Evolutionary conservation across 2,888 invertebrate species (phyloP), one percentile per base, ranked within the genome.

Genomic region (Eupithecia dodoneata): DNA sequence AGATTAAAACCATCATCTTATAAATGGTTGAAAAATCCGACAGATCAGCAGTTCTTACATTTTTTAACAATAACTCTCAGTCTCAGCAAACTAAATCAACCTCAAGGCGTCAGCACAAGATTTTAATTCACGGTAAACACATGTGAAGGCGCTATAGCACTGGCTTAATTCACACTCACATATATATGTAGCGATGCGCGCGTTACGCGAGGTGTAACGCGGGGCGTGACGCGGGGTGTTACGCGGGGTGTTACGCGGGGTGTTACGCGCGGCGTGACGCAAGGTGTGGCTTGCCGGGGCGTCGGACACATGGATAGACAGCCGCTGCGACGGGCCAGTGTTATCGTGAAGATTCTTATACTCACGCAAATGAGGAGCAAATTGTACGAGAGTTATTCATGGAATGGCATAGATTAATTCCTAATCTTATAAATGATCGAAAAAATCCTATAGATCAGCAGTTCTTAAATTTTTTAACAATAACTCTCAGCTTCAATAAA

Each of bases 261-360:
- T 45, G 41, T 47, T 9, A 47, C 47, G 42, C 45, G 70, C 0
- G 73, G 73, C 41, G 73, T 73, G 5, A 86, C 81, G 71, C 89
- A 0, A 89, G 86, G 0, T 85, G 83, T 13, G 70, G 77, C 0
- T 90, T 88, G 0, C 89, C 87, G 2, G 85, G 71, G 75, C 59
- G 74, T 65, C 12, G 78, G 52, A 44, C 73, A 66, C 41, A 73
- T 75, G 6, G 82, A 80, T 0, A 95, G 83, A 1, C 96, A 86
- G 0, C 90, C 91, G 78, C 95, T 95, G 65, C 96, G 90, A 0
- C 96, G 87, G 0, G 96, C 96, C 0, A 96, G 96, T 0, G 96
- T 96, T 66, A 93, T 93, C 2, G 92, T 90, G 81, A 90, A 91
- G 77, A 76, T 30, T 30, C 30, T 30, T 30, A 30, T 30, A 30